Percentiles rank a stretch among this genome's conserved stretches.
These are phyloP conservation scores for Catostomus latipinnis DNA, from an alignment of 2,797 vertebrate genomes.

Conservation along the genomic window DNA sequence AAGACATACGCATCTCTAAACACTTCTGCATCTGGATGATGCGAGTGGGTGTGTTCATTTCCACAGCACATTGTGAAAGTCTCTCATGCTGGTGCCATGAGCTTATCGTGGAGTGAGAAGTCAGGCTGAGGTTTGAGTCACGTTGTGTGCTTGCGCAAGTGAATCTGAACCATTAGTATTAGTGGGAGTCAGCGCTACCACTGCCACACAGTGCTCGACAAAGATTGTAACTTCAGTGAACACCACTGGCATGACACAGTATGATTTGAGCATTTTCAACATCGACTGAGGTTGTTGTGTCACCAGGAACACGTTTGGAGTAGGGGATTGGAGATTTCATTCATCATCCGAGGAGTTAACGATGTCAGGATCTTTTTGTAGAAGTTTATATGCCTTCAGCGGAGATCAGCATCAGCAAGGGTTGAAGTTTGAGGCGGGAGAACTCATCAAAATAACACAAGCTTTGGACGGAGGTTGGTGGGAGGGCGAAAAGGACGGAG, in stretches of 20 bases:
- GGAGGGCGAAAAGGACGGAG: slow-evolving; percentile 94
- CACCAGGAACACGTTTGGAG: neutral
- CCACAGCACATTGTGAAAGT: neutral
- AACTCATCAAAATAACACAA: slow-evolving; percentile 87
- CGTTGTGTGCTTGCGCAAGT: too few relatives aligned
- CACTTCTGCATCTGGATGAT: neutral
- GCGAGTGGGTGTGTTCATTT: slow-evolving; percentile 14
- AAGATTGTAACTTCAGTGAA: neutral
- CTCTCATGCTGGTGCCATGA: neutral
- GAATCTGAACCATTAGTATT: neutral
- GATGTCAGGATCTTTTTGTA: slow-evolving; percentile 86
- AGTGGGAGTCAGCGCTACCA: too few relatives aligned
- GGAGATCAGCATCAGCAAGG: slow-evolving; percentile 92
- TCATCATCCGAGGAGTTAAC: slow-evolving; percentile 33
- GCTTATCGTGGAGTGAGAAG: neutral
- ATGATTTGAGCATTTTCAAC: neutral
- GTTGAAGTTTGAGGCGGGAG: slow-evolving; percentile 89
- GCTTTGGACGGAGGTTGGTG: slow-evolving; percentile 93
- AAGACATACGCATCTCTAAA: neutral
- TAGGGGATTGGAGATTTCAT: neutral
- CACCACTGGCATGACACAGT: neutral
- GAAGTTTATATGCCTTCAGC: slow-evolving; percentile 90
- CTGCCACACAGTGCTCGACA: neutral
- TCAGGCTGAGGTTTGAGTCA: neutral
- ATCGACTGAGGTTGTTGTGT: neutral